phyloP scores from a whole-genome alignment of 2,797 vertebrate genomes.

The Galago senegalensis region DNA sequence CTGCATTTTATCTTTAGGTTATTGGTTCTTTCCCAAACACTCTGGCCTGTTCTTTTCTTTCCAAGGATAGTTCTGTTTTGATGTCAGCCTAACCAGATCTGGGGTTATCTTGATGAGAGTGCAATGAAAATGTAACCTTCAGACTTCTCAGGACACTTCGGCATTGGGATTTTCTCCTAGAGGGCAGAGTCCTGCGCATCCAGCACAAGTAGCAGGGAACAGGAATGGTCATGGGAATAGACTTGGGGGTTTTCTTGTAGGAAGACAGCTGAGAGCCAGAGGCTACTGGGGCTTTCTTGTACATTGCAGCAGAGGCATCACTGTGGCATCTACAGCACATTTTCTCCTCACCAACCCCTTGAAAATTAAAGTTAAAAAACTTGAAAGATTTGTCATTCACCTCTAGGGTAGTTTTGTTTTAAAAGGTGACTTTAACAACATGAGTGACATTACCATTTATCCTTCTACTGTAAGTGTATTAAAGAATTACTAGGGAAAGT shows the following conservation, averaged over 20 bases:
- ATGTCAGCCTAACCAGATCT: not conserved
- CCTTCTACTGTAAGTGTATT: not conserved
- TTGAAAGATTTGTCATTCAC: slow-evolving; percentile 31
- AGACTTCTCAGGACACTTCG: not conserved
- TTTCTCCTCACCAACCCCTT: not conserved
- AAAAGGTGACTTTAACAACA: slow-evolving; percentile 63
- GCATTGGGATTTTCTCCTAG: not conserved
- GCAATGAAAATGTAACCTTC: slow-evolving; percentile 63
- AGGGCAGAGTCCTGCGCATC: not conserved
- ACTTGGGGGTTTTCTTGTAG: not conserved
- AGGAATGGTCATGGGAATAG: not conserved
- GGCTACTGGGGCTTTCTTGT: not conserved
- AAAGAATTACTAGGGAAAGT: not conserved
- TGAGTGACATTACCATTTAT: not conserved
- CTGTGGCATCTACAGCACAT: fast-evolving
- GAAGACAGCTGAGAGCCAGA: not conserved
- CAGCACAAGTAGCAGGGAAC: not conserved
- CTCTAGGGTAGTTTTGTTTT: slow-evolving; percentile 33
- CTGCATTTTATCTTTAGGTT: slow-evolving; percentile 68
- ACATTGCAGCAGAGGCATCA: not conserved
- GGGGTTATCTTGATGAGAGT: slow-evolving; percentile 27
- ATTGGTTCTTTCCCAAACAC: slow-evolving; percentile 57
- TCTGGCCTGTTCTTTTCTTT: slow-evolving; percentile 45
- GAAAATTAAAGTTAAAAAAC: slow-evolving; percentile 36
- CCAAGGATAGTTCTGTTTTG: slow-evolving; percentile 66